These are phyloP conservation scores for Campylorhamphus procurvoides DNA, from an alignment of 2,113 vertebrate species.

Conservation along the genomic window DNA sequence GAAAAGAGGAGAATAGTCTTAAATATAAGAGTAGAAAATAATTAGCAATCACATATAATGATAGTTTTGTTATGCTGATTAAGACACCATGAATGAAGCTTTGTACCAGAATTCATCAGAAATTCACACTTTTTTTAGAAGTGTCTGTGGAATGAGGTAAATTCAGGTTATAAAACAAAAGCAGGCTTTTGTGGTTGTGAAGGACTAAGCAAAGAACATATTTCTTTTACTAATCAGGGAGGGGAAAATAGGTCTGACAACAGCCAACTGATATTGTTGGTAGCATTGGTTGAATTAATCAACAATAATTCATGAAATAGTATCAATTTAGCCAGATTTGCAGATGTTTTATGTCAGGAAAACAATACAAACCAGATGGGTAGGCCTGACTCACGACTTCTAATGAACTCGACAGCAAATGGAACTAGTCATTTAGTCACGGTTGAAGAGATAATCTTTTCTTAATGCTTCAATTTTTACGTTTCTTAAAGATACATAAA, in stretches of 20 bases:
- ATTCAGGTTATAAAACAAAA: background rate
- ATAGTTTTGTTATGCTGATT: conserved; percentile 7
- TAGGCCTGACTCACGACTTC: background rate
- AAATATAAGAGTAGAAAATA: conserved; percentile 4
- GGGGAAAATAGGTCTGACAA: background rate
- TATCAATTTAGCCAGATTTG: background rate
- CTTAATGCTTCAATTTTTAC: background rate
- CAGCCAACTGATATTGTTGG: background rate
- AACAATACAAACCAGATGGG: background rate
- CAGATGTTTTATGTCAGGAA: background rate
- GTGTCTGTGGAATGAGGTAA: background rate
- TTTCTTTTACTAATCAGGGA: background rate
- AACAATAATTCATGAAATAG: background rate
- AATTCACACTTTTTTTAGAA: background rate
- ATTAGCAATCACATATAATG: background rate
- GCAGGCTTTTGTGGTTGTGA: background rate
- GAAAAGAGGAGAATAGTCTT: background rate
- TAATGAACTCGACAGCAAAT: background rate
- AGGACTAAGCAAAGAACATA: background rate
- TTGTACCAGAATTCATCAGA: background rate
- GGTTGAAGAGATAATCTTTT: background rate
- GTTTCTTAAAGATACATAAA: background rate
- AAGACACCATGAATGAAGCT: background rate
- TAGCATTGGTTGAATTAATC: background rate
- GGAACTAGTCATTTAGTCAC: background rate